Conservation (phyloP, 2,113 vertebrate genomes). For the Xenus cinereus region DNA sequence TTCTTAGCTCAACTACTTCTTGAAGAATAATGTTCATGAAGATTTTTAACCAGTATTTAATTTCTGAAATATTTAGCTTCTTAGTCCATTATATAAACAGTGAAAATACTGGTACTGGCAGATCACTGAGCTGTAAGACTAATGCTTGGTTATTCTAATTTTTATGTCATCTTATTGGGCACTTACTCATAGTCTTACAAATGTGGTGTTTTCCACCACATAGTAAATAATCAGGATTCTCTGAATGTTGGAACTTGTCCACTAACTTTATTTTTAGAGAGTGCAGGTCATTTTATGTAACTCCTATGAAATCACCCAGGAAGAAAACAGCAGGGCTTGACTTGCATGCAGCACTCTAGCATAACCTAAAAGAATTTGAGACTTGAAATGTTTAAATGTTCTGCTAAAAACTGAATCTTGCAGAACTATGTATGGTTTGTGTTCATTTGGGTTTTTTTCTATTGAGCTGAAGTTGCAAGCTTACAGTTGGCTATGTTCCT, state of each 20-base stretch:
- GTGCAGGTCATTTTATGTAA: neutral
- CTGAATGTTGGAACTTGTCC: neutral
- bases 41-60: neutral
- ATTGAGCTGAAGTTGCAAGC: neutral
- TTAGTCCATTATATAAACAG: neutral
- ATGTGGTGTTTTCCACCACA: neutral
- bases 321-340: neutral
- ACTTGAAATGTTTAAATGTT: neutral
- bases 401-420: neutral
- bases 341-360: neutral
- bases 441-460: neutral
- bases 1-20: neutral
- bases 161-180: neutral
- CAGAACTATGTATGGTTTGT: neutral
- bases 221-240: neutral
- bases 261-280: neutral
- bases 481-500: neutral
- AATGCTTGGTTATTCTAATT: neutral
- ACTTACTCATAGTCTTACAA: neutral
- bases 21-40: neutral
- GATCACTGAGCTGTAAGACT: neutral
- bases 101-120: neutral
- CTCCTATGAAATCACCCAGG: neutral
- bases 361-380: neutral
- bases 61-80: neutral